A percentile compares a stretch with the other conserved stretches of the same genome.
Conservation (phyloP, 2,797 vertebrate species). For the Serranus cabrilla region DNA sequence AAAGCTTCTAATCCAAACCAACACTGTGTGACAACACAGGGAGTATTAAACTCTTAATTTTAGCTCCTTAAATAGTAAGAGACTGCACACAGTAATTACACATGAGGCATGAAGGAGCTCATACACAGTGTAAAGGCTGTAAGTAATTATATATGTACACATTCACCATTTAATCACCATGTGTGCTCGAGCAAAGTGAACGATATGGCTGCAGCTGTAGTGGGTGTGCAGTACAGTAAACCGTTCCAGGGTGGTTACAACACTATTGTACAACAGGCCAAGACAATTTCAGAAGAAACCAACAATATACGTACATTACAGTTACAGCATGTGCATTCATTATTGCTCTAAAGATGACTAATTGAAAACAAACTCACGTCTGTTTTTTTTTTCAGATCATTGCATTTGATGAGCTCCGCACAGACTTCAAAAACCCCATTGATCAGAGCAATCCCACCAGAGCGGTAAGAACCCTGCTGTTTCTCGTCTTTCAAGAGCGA, state of each 20-base stretch:
- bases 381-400: slow-evolving; percentile 87
- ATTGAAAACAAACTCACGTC: slow-evolving; percentile 41
- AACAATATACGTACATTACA: not conserved
- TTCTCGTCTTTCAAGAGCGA: slow-evolving; percentile 54
- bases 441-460: slow-evolving; percentile 96
- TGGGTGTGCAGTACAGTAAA: not conserved
- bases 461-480: slow-evolving; percentile 89
- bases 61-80: not conserved
- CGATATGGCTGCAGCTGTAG: slow-evolving; percentile 47
- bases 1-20: not conserved
- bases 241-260: not conserved
- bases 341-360: not conserved
- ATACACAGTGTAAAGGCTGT: not conserved
- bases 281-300: not conserved
- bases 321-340: not conserved
- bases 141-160: slow-evolving; percentile 38
- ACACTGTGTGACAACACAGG: not conserved
- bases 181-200: slow-evolving; percentile 27
- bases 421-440: slow-evolving; percentile 96
- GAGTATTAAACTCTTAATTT: slow-evolving; percentile 1
- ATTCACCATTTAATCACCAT: slow-evolving; percentile 45
- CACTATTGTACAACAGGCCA: not conserved
- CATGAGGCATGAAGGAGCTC: not conserved
- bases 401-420: slow-evolving; percentile 95
- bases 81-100: not conserved